Evolutionary conservation across 2,797 vertebrate species (phyloP).

Genomic region (Amphiprion clarkii): DNA sequence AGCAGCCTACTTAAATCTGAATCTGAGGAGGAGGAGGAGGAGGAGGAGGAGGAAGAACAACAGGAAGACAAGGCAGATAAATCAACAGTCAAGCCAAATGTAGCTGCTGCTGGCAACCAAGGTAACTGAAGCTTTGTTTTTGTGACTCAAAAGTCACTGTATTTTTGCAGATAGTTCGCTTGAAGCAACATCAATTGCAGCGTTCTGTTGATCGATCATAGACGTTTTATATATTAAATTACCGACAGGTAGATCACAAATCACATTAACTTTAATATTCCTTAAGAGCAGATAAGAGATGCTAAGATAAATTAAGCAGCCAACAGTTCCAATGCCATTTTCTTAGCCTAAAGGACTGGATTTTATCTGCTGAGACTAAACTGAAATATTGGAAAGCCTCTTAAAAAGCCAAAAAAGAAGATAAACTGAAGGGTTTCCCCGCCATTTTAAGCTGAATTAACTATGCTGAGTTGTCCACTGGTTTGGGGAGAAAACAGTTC

Average conservation of each 20-base stretch:
- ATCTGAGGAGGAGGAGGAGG: slow-evolving; percentile 78
- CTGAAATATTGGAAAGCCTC: too few relatives aligned
- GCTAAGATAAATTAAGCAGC: background rate
- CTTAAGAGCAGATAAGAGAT: background rate
- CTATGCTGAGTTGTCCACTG: too few relatives aligned
- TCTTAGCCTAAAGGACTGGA: too few relatives aligned
- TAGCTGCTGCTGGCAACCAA: slow-evolving; percentile 42
- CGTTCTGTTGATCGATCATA: background rate
- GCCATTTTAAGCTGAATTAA: too few relatives aligned
- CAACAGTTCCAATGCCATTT: background rate
- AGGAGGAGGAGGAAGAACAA: slow-evolving; percentile 59
- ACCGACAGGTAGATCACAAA: background rate
- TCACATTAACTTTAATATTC: background rate
- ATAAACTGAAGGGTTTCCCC: background rate
- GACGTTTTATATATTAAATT: background rate
- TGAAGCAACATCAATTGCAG: background rate
- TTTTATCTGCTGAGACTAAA: too few relatives aligned
- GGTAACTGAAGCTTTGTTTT: slow-evolving; percentile 52
- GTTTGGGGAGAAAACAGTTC: too few relatives aligned
- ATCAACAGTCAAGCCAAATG: slow-evolving; percentile 36
- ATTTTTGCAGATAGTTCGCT: background rate
- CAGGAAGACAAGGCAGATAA: slow-evolving; percentile 49
- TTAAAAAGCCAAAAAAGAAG: background rate
- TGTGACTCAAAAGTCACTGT: background rate
- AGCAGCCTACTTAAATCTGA: slow-evolving; percentile 90